Conservation (phyloP, 2,888 invertebrate species). For the Trisateles emortualis region DNA sequence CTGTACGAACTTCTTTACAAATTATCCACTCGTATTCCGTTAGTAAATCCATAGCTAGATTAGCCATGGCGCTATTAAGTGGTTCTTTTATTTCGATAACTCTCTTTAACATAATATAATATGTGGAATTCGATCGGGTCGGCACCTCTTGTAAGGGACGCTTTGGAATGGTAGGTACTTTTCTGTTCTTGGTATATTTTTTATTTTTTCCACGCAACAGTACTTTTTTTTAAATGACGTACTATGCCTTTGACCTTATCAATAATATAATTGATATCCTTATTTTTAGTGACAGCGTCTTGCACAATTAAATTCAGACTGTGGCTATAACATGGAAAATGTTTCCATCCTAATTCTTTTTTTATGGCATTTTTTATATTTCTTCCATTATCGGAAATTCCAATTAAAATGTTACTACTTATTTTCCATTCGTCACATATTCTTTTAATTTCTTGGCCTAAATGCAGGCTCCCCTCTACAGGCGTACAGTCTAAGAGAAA, state of each 20-base stretch:
- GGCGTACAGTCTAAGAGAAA: conserved; percentile 9
- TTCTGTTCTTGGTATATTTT: not conserved
- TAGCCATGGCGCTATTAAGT: not conserved
- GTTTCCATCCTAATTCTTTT: not conserved
- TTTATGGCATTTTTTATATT: conserved; percentile 9
- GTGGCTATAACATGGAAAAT: not conserved
- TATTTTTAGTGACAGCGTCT: too few species aligned
- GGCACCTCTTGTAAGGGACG: not conserved
- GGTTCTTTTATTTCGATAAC: not conserved
- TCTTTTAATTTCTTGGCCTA: conserved; percentile 3
- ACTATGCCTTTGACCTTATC: too few species aligned
- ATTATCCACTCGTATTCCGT: conserved; percentile 1
- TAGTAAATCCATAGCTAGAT: not conserved
- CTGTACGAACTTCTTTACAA: not conserved
- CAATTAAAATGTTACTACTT: conserved; percentile 3
- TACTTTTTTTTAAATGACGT: not conserved
- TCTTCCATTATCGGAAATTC: conserved; percentile 26
- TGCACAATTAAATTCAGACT: not conserved
- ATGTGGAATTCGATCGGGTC: not conserved
- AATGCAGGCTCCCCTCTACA: conserved; percentile 6
- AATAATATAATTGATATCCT: not conserved
- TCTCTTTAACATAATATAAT: conserved; percentile 1
- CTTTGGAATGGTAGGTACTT: not conserved
- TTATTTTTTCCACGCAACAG: not conserved
- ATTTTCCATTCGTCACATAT: conserved; percentile 15